Evolutionary conservation across 2,113 vertebrate species (phyloP).

Genomic region (Podarcis raffonei): DNA sequence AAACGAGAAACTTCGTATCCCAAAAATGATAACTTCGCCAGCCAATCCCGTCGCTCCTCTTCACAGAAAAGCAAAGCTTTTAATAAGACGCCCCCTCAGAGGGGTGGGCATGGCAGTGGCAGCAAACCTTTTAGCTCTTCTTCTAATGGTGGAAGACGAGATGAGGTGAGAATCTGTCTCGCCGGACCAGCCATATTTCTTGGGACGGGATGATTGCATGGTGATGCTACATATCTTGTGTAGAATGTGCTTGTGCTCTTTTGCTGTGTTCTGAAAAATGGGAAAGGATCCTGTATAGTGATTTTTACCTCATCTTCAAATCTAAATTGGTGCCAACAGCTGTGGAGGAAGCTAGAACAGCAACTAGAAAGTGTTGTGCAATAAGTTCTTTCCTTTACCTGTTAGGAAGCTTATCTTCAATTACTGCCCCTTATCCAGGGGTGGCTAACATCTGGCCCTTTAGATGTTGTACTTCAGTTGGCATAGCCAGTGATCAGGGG

Average conservation of each 20-base stretch:
- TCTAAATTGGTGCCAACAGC: neutral
- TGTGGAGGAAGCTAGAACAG: too few relatives aligned
- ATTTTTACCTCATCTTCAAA: neutral
- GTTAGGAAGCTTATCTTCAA: too few relatives aligned
- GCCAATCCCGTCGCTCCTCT: constrained; percentile 89
- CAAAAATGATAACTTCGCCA: constrained; percentile 90
- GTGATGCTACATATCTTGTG: neutral
- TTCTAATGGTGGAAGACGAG: constrained; percentile 95
- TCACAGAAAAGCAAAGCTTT: constrained; percentile 99
- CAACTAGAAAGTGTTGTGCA: too few relatives aligned
- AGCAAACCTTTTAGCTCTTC: constrained; percentile 86
- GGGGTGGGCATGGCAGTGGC: constrained; percentile 80
- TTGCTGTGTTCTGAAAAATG: neutral
- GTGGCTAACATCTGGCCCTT: too few relatives aligned
- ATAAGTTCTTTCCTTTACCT: too few relatives aligned
- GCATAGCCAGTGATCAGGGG: too few relatives aligned
- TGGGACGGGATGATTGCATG: constrained; percentile 34
- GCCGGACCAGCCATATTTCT: constrained; percentile 12
- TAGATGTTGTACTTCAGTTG: too few relatives aligned
- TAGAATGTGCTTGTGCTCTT: neutral
- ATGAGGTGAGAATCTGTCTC: constrained; percentile 85
- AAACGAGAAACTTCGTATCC: constrained; percentile 92
- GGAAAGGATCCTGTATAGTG: neutral
- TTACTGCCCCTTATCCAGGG: too few relatives aligned
- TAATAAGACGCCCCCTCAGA: constrained; percentile 98